Conservation (phyloP, 2,888 invertebrate species). For the Drosophila tanythrix region DNA sequence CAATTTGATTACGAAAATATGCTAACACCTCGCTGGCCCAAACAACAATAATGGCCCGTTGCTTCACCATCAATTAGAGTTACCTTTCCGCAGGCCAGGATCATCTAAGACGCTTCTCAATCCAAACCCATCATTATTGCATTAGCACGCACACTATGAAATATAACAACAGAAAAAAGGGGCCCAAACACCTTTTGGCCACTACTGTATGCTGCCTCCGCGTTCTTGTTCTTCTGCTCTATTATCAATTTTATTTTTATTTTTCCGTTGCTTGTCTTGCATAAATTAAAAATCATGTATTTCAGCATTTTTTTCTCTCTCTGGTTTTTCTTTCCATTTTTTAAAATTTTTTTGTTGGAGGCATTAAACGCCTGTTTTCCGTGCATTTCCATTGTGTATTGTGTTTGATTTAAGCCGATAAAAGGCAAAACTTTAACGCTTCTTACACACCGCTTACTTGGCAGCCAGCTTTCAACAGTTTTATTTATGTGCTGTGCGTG, state of each 20-base stretch:
- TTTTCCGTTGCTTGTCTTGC: slow-evolving; percentile 39
- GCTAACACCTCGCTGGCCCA: slow-evolving; percentile 73
- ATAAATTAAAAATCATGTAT: slow-evolving; percentile 78
- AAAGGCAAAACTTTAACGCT: slow-evolving; percentile 68
- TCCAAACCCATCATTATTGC: slow-evolving; percentile 66
- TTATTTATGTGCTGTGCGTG: slow-evolving; percentile 66
- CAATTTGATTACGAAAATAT: slow-evolving; percentile 78
- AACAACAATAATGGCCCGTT: slow-evolving; percentile 54
- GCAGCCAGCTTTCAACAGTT: slow-evolving; percentile 58
- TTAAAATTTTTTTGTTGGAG: neutral
- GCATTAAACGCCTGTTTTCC: slow-evolving; percentile 74
- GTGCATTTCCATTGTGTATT: slow-evolving; percentile 47
- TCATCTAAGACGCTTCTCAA: slow-evolving; percentile 41
- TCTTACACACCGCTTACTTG: slow-evolving; percentile 61
- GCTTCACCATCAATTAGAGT: slow-evolving; percentile 77
- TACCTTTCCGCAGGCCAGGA: slow-evolving; percentile 78
- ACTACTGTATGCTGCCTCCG: slow-evolving; percentile 50
- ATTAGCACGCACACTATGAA: slow-evolving; percentile 53
- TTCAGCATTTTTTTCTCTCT: slow-evolving; percentile 14
- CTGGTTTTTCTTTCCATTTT: slow-evolving; percentile 2
- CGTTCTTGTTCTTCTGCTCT: slow-evolving; percentile 32
- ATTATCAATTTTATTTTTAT: slow-evolving; percentile 58
- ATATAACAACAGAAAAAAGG: neutral
- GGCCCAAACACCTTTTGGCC: slow-evolving; percentile 63
- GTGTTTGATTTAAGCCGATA: slow-evolving; percentile 79